phyloP scores from a whole-genome alignment of 2,888 invertebrate genomes.

The Leptopilina syphax region DNA sequence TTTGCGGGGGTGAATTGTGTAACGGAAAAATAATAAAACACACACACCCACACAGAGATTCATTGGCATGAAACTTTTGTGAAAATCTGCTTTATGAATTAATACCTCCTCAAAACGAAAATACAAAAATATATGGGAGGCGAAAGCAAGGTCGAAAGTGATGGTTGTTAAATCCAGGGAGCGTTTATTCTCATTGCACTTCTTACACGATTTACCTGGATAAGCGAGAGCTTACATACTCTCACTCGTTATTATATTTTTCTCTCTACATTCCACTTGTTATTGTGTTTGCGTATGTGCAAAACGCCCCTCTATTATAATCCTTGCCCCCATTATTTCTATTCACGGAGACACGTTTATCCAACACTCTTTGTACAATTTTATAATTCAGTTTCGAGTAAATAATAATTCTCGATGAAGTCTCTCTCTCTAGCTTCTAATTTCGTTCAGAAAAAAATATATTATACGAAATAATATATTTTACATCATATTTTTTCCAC shows the following conservation, averaged over 20 bases:
- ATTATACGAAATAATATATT: conserved; percentile 21
- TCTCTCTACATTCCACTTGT: conserved; percentile 21
- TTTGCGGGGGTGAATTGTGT: neutral
- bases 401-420: conserved; percentile 48
- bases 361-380: conserved; percentile 39
- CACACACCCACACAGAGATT: neutral
- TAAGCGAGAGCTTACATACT: conserved; percentile 43
- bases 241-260: conserved; percentile 52
- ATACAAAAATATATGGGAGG: conserved; percentile 30
- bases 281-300: conserved; percentile 35
- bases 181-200: conserved; percentile 48
- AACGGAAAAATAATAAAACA: conserved; percentile 24
- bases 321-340: conserved; percentile 10
- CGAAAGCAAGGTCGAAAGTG: conserved; percentile 28
- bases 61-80: conserved; percentile 28
- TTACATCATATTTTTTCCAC: neutral
- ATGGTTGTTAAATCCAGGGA: conserved; percentile 43
- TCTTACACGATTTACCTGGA: conserved; percentile 46
- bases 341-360: conserved; percentile 36
- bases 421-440: neutral
- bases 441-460: neutral
- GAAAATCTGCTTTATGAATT: conserved; percentile 48
- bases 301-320: conserved; percentile 25
- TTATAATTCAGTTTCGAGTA: conserved; percentile 45
- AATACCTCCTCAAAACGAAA: conserved; percentile 39